These are phyloP conservation scores for Cephus spinipes DNA, from an alignment of 2,888 invertebrate genomes.

Conservation along the genomic window DNA sequence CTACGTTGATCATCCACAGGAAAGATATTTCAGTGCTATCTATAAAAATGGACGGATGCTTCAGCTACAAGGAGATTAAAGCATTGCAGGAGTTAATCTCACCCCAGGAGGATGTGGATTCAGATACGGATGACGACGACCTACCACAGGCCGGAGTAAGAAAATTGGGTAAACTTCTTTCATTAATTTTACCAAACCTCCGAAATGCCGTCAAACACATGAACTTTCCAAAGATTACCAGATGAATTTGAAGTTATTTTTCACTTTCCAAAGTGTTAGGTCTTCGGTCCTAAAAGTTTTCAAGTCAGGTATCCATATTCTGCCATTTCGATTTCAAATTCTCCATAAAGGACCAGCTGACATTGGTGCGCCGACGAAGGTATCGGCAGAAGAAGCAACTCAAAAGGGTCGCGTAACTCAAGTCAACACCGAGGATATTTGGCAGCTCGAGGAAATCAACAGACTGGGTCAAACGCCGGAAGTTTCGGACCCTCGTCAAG, in stretches of 20 bases:
- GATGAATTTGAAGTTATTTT: not conserved
- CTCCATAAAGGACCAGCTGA: constrained; percentile 65
- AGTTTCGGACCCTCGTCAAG: constrained; percentile 72
- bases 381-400: constrained; percentile 41
- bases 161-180: constrained; percentile 48
- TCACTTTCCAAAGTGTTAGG: not conserved
- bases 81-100: constrained; percentile 52
- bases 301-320: not conserved
- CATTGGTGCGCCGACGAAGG: constrained; percentile 56
- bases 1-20: not conserved
- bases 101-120: constrained; percentile 53
- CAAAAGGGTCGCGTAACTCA: constrained; percentile 54
- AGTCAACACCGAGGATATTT: constrained; percentile 69
- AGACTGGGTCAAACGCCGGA: constrained; percentile 29
- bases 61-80: constrained; percentile 52
- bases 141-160: constrained; percentile 51
- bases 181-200: not conserved
- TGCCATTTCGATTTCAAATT: not conserved
- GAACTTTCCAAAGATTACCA: not conserved
- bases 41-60: constrained; percentile 50
- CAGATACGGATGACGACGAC: constrained; percentile 54
- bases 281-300: not conserved
- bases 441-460: constrained; percentile 54
- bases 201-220: not conserved
- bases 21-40: not conserved